These are phyloP conservation scores for Drosophila nikananu DNA, from an alignment of 1,140 invertebrate species.

Conservation along the genomic window DNA sequence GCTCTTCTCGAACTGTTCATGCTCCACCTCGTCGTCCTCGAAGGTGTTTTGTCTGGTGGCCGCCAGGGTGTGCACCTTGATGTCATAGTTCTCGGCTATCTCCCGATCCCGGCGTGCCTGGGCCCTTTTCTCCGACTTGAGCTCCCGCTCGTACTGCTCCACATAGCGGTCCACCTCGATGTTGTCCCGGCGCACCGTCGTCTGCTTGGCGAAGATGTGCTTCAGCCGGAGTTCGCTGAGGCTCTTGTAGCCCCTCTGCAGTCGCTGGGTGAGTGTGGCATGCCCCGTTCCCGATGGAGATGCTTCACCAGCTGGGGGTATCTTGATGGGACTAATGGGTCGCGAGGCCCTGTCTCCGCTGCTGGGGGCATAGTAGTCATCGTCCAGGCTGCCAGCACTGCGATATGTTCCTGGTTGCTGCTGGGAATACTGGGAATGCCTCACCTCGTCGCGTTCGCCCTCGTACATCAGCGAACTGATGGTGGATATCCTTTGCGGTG, in stretches of 20 bases:
- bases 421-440: slow-evolving; percentile 20
- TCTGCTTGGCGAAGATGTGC: slow-evolving; percentile 77
- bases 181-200: slow-evolving; percentile 55
- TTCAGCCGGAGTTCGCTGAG: slow-evolving; percentile 74
- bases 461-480: slow-evolving; percentile 78
- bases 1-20: slow-evolving; percentile 17
- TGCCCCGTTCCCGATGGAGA: neutral
- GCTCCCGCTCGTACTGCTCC: slow-evolving; percentile 72
- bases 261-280: slow-evolving; percentile 47
- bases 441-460: slow-evolving; percentile 5
- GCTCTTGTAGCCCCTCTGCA: slow-evolving; percentile 76
- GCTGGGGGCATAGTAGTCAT: slow-evolving; percentile 73
- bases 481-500: slow-evolving; percentile 76
- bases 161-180: slow-evolving; percentile 77
- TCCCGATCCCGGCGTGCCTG: slow-evolving; percentile 57
- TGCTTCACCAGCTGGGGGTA: slow-evolving; percentile 14
- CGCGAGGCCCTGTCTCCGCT: slow-evolving; percentile 38
- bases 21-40: slow-evolving; percentile 16
- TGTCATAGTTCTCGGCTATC: slow-evolving; percentile 77
- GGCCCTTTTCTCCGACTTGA: slow-evolving; percentile 46
- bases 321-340: slow-evolving; percentile 59
- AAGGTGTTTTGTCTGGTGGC: slow-evolving; percentile 61
- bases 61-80: slow-evolving; percentile 62
- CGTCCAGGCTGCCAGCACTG: slow-evolving; percentile 75
- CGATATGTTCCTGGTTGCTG: slow-evolving; percentile 53